These are phyloP conservation scores for Hemistola chrysoprasaria DNA, from an alignment of 2,888 invertebrate species.

Conservation along the genomic window DNA sequence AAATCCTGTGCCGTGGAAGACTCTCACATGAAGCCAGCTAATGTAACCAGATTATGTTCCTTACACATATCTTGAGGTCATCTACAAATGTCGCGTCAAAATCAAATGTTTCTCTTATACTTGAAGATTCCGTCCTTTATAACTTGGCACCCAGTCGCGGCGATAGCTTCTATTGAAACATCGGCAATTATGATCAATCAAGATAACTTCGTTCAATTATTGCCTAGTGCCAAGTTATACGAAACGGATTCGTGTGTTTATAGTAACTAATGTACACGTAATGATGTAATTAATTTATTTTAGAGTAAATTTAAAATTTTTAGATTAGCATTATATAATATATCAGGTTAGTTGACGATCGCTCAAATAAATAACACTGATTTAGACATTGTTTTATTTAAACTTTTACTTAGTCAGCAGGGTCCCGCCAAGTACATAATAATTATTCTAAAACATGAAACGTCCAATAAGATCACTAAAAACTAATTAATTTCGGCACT, in stretches of 20 bases:
- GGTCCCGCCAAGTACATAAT: constrained; percentile 58
- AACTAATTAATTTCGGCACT: constrained; percentile 23
- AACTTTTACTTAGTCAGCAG: constrained; percentile 43
- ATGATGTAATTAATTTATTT: constrained; percentile 45
- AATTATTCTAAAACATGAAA: constrained; percentile 18
- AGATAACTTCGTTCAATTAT: too few relatives aligned
- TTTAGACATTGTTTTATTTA: constrained; percentile 33
- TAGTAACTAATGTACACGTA: constrained; percentile 27
- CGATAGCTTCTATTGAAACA: too few relatives aligned
- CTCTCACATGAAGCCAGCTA: constrained; percentile 50
- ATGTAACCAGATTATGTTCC: background rate
- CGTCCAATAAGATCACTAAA: constrained; percentile 13
- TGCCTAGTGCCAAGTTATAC: too few relatives aligned
- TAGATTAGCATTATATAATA: constrained; percentile 49
- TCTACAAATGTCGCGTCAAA: constrained; percentile 25
- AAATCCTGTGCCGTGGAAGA: constrained; percentile 85
- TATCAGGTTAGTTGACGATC: constrained; percentile 30
- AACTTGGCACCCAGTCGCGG: too few relatives aligned
- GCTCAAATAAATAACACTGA: constrained; percentile 50
- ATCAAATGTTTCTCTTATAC: constrained; percentile 20
- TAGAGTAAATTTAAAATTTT: constrained; percentile 57
- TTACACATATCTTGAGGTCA: too few relatives aligned
- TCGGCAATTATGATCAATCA: too few relatives aligned
- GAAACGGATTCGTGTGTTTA: too few relatives aligned
- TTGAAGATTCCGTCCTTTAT: too few relatives aligned